These are phyloP conservation scores for Tapera naevia DNA, from an alignment of 2,797 vertebrate genomes.

Conservation along the genomic window DNA sequence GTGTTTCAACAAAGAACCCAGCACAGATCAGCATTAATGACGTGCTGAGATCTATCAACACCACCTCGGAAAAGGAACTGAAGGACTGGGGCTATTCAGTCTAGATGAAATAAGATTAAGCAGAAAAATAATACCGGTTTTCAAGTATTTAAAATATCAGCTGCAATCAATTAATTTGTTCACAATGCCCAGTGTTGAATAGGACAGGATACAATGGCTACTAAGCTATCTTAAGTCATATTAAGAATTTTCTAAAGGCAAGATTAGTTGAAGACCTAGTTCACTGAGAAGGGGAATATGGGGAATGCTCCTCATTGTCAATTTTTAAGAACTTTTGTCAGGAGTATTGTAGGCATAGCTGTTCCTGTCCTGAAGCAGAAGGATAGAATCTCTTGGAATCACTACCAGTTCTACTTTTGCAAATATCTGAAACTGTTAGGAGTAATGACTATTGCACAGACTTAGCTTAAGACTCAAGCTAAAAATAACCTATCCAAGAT, in stretches of 20 bases:
- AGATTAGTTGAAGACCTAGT: background rate
- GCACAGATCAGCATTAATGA: background rate
- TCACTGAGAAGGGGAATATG: background rate
- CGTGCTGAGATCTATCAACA: background rate
- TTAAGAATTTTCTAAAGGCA: background rate
- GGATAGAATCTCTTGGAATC: background rate
- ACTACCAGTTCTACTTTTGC: background rate
- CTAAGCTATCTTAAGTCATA: background rate
- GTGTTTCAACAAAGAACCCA: background rate
- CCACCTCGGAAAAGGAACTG: background rate
- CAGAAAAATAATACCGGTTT: background rate
- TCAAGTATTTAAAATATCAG: background rate
- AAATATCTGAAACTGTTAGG: background rate
- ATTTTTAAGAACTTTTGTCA: background rate
- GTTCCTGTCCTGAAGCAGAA: background rate
- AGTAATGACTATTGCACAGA: background rate
- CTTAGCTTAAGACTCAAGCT: background rate
- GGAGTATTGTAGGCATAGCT: background rate
- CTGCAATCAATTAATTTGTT: background rate
- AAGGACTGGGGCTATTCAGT: background rate
- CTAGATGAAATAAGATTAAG: background rate
- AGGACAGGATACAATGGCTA: background rate
- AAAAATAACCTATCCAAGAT: background rate
- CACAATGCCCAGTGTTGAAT: rapidly evolving
- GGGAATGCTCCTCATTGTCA: background rate